phyloP scores from a whole-genome alignment of 64 coral and sea anemone species.

The Cladopsammia gracilis region DNA sequence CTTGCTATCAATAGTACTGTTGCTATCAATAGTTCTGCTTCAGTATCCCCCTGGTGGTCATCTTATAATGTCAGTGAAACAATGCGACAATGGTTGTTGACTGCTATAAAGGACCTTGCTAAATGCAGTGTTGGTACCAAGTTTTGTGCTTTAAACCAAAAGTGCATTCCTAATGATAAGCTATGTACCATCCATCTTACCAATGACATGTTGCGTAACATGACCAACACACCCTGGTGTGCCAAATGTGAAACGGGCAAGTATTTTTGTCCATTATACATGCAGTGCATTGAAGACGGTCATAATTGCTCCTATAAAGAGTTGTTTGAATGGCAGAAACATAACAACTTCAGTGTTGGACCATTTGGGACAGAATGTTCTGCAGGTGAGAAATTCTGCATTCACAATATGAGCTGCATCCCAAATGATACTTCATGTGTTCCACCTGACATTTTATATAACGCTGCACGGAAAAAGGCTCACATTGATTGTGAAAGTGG shows the following conservation, averaged over 20 bases:
- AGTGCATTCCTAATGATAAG: slow-evolving; percentile 29
- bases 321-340: slow-evolving; percentile 18
- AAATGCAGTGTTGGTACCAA: neutral
- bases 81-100: neutral
- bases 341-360: neutral
- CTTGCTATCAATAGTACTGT: neutral
- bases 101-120: neutral
- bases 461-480: neutral
- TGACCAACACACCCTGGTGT: slow-evolving; percentile 53
- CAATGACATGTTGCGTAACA: slow-evolving; percentile 7
- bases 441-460: neutral
- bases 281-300: slow-evolving; percentile 20
- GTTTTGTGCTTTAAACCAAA: slow-evolving; percentile 22
- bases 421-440: slow-evolving; percentile 13
- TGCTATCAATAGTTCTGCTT: neutral
- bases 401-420: slow-evolving; percentile 40
- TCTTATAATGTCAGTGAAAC: slow-evolving; percentile 13
- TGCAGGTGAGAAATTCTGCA: slow-evolving; percentile 8
- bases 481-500: neutral
- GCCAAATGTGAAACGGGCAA: slow-evolving; percentile 15
- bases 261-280: slow-evolving; percentile 43
- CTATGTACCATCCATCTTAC: slow-evolving; percentile 10
- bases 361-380: slow-evolving; percentile 12
- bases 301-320: slow-evolving; percentile 50
- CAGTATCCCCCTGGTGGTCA: neutral